These are phyloP conservation scores for Epicauta chinensis DNA, from an alignment of 1,140 invertebrate species.

Conservation along the genomic window DNA sequence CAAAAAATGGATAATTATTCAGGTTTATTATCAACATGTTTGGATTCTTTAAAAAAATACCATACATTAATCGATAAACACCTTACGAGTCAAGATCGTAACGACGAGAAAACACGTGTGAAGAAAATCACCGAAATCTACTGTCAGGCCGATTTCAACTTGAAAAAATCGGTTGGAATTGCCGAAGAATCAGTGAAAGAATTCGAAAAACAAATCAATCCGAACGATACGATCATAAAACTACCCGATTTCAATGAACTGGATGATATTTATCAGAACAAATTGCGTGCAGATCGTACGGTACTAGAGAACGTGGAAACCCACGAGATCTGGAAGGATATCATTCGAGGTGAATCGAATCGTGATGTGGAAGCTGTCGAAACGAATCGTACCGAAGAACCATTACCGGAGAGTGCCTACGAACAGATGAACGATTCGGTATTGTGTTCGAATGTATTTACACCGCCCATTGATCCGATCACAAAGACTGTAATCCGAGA, in stretches of 20 bases:
- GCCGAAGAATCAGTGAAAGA: constrained; percentile 16
- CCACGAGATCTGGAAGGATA: constrained; percentile 24
- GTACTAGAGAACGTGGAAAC: constrained; percentile 5
- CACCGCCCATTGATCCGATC: constrained; percentile 33
- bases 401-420: constrained; percentile 14
- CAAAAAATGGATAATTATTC: too few relatives aligned
- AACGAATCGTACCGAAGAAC: constrained; percentile 12
- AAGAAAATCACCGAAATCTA: constrained; percentile 23
- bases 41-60: constrained; percentile 27
- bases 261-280: constrained; percentile 23
- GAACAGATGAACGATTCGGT: constrained; percentile 27
- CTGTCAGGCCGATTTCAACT: constrained; percentile 19
- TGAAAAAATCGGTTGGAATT: constrained; percentile 17
- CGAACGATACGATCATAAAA: too few relatives aligned
- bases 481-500: constrained; percentile 27
- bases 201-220: constrained; percentile 14
- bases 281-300: constrained; percentile 5
- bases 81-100: constrained; percentile 16
- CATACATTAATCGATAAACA: constrained; percentile 26
- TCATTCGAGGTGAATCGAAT: constrained; percentile 11
- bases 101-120: constrained; percentile 15
- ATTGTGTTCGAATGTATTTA: constrained; percentile 27
- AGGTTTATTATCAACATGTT: too few relatives aligned
- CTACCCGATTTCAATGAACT: constrained; percentile 13
- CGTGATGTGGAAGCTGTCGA: constrained; percentile 19